phyloP scores from a whole-genome alignment of 2,113 vertebrate genomes.

The Pelecanus crispus region DNA sequence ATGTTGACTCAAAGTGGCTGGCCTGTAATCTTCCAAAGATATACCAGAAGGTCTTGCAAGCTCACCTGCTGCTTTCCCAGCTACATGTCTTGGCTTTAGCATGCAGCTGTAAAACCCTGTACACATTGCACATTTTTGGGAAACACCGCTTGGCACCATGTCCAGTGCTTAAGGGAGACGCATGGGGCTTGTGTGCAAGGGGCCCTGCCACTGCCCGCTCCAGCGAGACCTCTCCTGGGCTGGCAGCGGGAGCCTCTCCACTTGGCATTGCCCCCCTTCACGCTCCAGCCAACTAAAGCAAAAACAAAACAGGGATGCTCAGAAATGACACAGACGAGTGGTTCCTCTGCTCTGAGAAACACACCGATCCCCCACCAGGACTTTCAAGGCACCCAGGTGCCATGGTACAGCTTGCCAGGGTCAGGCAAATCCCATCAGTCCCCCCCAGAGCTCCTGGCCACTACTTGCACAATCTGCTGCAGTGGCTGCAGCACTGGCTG shows the following conservation, averaged over 20 bases:
- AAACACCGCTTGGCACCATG: not conserved
- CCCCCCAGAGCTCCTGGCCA: not conserved
- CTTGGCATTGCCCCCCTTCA: accelerated
- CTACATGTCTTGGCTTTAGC: not conserved
- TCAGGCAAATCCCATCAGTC: not conserved
- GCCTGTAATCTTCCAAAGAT: not conserved
- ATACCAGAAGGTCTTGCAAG: accelerated
- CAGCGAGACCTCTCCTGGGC: not conserved
- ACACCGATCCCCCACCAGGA: accelerated
- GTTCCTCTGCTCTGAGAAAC: not conserved
- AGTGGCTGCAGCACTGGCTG: not conserved
- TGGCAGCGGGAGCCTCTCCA: not conserved
- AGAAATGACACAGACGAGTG: accelerated
- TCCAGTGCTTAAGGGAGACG: no score
- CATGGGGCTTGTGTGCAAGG: not conserved
- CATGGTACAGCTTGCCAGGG: not conserved
- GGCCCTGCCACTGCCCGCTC: not conserved
- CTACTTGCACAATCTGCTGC: not conserved
- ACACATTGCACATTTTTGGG: not conserved
- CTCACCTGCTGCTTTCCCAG: not conserved
- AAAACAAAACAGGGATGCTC: not conserved
- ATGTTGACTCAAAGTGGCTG: not conserved
- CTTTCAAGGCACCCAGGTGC: not conserved
- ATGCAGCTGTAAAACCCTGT: not conserved
- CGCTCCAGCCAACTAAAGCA: not conserved